Base-by-base conservation (phyloP, 2,797 vertebrate genomes). In the Alectoris magna region DNA sequence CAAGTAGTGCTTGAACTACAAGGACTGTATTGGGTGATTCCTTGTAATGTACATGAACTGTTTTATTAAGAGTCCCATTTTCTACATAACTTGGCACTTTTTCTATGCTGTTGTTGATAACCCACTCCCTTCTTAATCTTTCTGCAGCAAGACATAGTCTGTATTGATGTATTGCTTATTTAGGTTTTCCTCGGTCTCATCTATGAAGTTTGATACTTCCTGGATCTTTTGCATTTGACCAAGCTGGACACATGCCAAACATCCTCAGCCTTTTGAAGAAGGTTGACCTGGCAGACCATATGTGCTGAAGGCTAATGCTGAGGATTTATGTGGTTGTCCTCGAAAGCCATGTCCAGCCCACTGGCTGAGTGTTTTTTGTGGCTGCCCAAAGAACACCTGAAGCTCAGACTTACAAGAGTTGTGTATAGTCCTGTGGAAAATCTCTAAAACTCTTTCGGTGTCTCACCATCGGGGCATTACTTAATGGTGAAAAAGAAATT, bases 1-100 rank as follows among this genome's bases (percentile, higher is more conserved):
- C 34, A 88, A 77, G 69, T 62, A 91, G 81, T 68, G 29, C 70
- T 95, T 89, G 51, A 94, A 22, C 59, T 78, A 21, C 18, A 48
- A 84, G 62, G 70, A 27, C 48, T 34, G 19, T 84, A 56, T 82
- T 76, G 83, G 64, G 85, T 76, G 76, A 81, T 79, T 64, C 46
- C 48, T 24, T 81, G 18, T 36, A 49, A 60, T 13, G 15, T 49
- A 36, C 44, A 51, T 21, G 15, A 70, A 86, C 34, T 60, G 44
- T 51, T 93, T 95, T 44, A 81, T 31, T 58, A 78, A 58, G 41
- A 90, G 49, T 1, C 7, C 29, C 34, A 6, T 63, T 88, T 86
- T 56, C 39, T 70, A 19, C 16, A 31, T 22, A 63, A 2, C n/a
- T 76, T 58, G 31, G 31, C 89, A 76, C 36, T 23, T 92, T 71